phyloP scores from a whole-genome alignment of 2,113 vertebrate genomes.

The Arenaria interpres region DNA sequence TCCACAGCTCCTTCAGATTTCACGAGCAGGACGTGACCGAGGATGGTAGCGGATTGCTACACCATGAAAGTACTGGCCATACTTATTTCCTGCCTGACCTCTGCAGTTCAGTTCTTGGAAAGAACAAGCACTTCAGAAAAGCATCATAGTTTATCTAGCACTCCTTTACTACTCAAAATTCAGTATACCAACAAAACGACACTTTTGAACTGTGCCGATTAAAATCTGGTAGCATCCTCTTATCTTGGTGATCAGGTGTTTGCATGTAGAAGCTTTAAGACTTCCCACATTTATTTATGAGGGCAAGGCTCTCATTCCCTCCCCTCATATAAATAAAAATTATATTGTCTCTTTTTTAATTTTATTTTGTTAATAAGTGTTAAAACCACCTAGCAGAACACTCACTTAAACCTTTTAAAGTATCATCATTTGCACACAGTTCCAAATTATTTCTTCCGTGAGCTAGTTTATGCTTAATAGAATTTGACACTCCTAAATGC shows the following conservation, averaged over 20 bases:
- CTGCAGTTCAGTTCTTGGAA: background rate
- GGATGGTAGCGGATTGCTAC: background rate
- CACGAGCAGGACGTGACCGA: background rate
- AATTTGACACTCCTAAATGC: conserved; percentile 50
- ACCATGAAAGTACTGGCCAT: background rate
- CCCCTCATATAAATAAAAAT: background rate
- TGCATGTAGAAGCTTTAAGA: background rate
- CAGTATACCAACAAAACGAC: background rate
- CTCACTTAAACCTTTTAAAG: background rate
- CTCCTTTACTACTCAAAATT: background rate
- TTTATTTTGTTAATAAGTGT: background rate
- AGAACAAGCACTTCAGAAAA: background rate
- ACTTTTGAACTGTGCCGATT: background rate
- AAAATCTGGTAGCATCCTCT: background rate
- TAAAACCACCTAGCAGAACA: background rate
- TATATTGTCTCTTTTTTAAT: too few species aligned
- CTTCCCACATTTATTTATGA: background rate
- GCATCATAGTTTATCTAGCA: background rate
- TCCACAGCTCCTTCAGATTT: background rate
- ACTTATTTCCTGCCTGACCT: background rate
- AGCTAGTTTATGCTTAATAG: conserved; percentile 34
- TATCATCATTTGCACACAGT: background rate
- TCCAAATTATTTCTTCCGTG: conserved; percentile 29
- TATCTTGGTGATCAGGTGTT: background rate
- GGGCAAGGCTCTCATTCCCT: background rate